These are phyloP conservation scores for Xylocopa sonorina DNA, from an alignment of 1,140 invertebrate species.

Conservation along the genomic window DNA sequence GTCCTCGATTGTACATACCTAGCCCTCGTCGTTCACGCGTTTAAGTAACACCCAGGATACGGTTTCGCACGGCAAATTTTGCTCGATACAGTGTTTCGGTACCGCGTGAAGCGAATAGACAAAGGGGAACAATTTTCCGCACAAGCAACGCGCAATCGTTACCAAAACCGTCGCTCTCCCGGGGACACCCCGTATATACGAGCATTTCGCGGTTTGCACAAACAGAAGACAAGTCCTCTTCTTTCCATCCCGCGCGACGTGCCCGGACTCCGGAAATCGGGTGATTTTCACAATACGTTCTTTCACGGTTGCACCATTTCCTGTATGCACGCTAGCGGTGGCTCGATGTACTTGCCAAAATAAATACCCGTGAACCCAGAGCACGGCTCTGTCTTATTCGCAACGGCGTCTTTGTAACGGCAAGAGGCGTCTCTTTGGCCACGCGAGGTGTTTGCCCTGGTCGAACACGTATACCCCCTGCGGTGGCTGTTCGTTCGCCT, in stretches of 20 bases:
- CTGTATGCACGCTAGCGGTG: slow-evolving; percentile 14
- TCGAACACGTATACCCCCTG: slow-evolving; percentile 4
- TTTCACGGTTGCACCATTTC: neutral
- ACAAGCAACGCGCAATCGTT: neutral
- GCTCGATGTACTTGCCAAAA: slow-evolving; percentile 33
- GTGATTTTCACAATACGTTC: slow-evolving; percentile 43
- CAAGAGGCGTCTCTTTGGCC: slow-evolving; percentile 23
- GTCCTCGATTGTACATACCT: too few species aligned
- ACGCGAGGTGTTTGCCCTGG: slow-evolving; percentile 41
- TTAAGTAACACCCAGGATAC: too few species aligned
- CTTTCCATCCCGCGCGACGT: slow-evolving; percentile 18
- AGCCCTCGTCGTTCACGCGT: too few species aligned
- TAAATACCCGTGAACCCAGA: slow-evolving; percentile 33
- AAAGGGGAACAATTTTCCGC: neutral
- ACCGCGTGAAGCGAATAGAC: too few species aligned
- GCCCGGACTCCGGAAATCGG: slow-evolving; percentile 39
- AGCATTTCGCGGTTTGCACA: neutral
- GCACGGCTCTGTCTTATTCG: slow-evolving; percentile 24
- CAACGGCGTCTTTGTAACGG: slow-evolving; percentile 1
- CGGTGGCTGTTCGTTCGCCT: too few species aligned
- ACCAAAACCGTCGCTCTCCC: neutral
- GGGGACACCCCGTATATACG: neutral
- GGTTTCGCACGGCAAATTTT: too few species aligned
- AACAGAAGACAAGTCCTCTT: slow-evolving; percentile 21
- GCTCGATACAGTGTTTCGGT: too few species aligned